A percentile compares a stretch with the other conserved stretches of the same genome.
phyloP scores from a whole-genome alignment of 2,113 vertebrate genomes.

The Anhinga rufa region DNA sequence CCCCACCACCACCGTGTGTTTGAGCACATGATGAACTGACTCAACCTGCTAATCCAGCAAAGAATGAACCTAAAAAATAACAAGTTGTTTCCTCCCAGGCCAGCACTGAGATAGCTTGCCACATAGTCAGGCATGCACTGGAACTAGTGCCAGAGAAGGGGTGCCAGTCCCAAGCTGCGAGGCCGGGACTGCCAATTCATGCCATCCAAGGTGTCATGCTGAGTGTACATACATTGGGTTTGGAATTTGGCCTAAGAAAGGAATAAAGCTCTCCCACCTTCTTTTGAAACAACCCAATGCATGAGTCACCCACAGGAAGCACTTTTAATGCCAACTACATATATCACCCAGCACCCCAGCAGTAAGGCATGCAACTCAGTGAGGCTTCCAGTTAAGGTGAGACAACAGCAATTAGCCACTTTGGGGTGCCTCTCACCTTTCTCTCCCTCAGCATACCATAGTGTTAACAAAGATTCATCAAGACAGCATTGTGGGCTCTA shows the following conservation, averaged over 20 bases:
- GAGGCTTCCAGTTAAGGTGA: background rate
- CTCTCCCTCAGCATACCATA: background rate
- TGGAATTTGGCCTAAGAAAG: background rate
- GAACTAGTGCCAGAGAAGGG: background rate
- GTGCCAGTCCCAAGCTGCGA: background rate
- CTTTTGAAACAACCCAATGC: background rate
- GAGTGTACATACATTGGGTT: background rate
- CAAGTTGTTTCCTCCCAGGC: background rate
- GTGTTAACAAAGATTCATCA: background rate
- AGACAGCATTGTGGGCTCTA: background rate
- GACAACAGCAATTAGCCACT: background rate
- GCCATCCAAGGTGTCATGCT: background rate
- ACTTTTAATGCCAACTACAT: background rate
- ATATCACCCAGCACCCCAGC: background rate
- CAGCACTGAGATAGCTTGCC: background rate
- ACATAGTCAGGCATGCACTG: background rate
- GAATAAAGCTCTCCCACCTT: background rate
- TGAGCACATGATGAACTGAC: background rate
- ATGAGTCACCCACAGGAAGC: background rate
- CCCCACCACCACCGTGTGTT: background rate
- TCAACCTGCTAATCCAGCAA: background rate
- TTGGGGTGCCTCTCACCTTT: background rate
- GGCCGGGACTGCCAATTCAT: background rate
- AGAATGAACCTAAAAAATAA: background rate
- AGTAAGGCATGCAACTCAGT: background rate